phyloP scores from a whole-genome alignment of 2,888 invertebrate genomes.

The Osedax fenrisi region DNA sequence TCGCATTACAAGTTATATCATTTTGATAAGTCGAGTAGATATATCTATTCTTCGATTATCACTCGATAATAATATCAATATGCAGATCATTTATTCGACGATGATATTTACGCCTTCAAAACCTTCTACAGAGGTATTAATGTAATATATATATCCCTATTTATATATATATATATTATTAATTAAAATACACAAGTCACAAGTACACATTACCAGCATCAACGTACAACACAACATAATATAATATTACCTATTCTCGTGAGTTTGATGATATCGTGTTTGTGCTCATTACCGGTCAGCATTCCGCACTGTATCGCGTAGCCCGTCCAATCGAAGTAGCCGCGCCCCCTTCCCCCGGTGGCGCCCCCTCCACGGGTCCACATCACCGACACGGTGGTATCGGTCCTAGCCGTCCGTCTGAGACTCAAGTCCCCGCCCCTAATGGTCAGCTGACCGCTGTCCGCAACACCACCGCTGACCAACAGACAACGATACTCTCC shows the following conservation, averaged over 20 bases:
- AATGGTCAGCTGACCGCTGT: neutral
- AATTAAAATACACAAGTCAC: no score
- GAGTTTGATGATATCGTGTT: neutral
- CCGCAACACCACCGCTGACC: neutral
- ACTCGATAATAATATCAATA: no score
- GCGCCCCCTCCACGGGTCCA: neutral
- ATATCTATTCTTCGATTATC: no score
- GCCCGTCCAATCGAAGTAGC: neutral
- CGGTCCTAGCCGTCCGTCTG: neutral
- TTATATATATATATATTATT: no score
- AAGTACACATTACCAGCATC: no score
- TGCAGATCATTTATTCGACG: no score
- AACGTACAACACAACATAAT: no score
- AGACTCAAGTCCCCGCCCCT: neutral
- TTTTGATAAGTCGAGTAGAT: no score
- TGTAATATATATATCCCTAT: no score
- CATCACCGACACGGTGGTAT: neutral
- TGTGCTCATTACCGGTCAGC: neutral
- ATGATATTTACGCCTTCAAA: no score
- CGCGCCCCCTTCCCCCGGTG: neutral
- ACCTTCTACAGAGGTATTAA: no score
- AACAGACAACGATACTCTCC: neutral
- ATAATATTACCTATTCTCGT: neutral
- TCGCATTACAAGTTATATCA: no score
- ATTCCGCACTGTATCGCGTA: neutral